Evolutionary conservation across 2,113 vertebrate genomes (phyloP).

Genomic region (Myiozetetes cayanensis): DNA sequence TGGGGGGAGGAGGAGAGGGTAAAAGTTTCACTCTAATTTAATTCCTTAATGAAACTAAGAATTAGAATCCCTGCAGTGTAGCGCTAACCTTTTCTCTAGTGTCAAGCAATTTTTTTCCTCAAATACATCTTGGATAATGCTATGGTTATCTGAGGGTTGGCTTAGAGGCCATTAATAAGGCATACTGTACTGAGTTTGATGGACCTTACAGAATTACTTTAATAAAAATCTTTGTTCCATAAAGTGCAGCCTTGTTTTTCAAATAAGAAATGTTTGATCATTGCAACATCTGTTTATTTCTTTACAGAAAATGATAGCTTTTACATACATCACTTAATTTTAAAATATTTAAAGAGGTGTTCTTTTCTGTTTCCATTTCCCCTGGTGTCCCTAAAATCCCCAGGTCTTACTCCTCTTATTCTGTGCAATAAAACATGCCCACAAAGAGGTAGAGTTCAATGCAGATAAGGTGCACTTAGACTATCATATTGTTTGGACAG

Average conservation of each 20-base stretch:
- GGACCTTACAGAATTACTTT: background rate
- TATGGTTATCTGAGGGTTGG: background rate
- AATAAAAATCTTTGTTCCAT: background rate
- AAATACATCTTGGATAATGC: conserved; percentile 14
- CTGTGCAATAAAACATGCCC: background rate
- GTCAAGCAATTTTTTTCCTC: conserved; percentile 15
- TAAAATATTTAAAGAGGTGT: background rate
- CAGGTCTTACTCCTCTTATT: background rate
- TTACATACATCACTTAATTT: background rate
- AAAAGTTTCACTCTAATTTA: conserved; percentile 60
- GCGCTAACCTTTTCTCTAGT: conserved; percentile 41
- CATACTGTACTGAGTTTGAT: background rate
- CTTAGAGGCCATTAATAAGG: background rate
- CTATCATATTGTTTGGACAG: background rate
- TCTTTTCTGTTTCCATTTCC: background rate
- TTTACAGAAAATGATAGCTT: background rate
- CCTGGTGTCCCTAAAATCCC: background rate
- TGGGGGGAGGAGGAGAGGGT: background rate
- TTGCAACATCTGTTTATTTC: background rate
- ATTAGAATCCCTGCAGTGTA: conserved; percentile 40
- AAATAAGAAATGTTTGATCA: background rate
- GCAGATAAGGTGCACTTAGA: background rate
- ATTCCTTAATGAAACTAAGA: conserved; percentile 70
- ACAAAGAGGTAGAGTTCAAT: background rate
- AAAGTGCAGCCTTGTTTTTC: background rate